Evolutionary conservation across 1,140 invertebrate species (phyloP).

Genomic region (Liolophura sinensis): DNA sequence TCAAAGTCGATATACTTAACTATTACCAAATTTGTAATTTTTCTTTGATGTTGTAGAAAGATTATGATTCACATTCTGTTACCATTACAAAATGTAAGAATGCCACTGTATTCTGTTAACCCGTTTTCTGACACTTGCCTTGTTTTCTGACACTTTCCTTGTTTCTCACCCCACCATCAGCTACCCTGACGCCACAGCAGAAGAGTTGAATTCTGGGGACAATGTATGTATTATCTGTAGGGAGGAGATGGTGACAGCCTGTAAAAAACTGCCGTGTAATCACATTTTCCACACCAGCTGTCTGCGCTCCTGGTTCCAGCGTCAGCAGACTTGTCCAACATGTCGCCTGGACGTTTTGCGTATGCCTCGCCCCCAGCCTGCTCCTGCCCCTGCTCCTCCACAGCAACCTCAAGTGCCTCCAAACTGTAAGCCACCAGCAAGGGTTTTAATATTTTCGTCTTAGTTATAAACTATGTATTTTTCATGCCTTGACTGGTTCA

Average conservation of each 20-base stretch:
- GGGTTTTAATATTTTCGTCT: neutral
- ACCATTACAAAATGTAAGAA: neutral
- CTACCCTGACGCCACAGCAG: slow-evolving; percentile 91
- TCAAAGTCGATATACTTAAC: too few species aligned
- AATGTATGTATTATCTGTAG: slow-evolving; percentile 99
- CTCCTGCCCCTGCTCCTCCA: slow-evolving; percentile 22
- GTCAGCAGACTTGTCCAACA: slow-evolving; percentile 99
- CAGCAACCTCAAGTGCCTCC: slow-evolving; percentile 22
- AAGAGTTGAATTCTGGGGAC: slow-evolving; percentile 91
- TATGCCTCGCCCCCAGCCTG: slow-evolving; percentile 34
- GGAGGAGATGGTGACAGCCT: slow-evolving; percentile 78
- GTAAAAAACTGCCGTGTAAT: slow-evolving; percentile 97
- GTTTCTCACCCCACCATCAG: slow-evolving; percentile 45
- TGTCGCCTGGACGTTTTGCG: slow-evolving; percentile 95
- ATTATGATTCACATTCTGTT: neutral
- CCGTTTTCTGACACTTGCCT: neutral
- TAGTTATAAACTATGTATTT: too few species aligned
- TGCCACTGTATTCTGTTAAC: neutral
- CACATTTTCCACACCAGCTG: slow-evolving; percentile 99
- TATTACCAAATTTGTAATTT: too few species aligned
- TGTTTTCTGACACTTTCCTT: neutral
- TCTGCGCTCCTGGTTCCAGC: slow-evolving; percentile 98
- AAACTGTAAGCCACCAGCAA: slow-evolving; percentile 10
- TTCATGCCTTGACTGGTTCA: too few species aligned
- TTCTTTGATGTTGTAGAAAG: too few species aligned